Percentiles rank a stretch among this genome's conserved stretches.
Conservation (phyloP, 1,140 invertebrate species). For the Wasmannia auropunctata region DNA sequence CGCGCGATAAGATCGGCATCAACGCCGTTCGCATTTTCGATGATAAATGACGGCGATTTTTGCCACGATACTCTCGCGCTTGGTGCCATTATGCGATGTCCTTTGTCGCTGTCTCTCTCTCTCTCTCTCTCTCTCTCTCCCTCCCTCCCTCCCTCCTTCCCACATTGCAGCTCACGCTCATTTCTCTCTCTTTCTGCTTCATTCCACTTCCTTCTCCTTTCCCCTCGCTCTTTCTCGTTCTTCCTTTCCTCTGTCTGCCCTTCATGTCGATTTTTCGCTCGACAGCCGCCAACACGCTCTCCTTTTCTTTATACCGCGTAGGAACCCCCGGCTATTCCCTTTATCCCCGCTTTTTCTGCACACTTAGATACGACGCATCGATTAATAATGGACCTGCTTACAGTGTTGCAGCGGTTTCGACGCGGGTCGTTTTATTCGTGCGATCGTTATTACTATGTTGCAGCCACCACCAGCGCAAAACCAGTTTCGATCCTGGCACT, state of each 20-base stretch:
- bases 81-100: neutral
- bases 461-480: conserved; percentile 59
- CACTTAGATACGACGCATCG: conserved; percentile 42
- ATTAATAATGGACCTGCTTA: conserved; percentile 58
- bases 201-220: neutral
- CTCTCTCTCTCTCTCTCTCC: neutral
- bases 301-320: conserved; percentile 12
- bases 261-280: conserved; percentile 43
- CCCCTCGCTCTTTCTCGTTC: neutral
- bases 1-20: conserved; percentile 34
- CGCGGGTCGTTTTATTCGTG: conserved; percentile 48
- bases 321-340: conserved; percentile 8
- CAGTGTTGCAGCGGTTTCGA: conserved; percentile 36
- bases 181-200: neutral
- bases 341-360: conserved; percentile 28
- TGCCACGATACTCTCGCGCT: conserved; percentile 7
- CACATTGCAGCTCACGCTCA: neutral
- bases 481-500: conserved; percentile 61
- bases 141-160: neutral
- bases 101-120: neutral
- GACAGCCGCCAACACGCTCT: conserved; percentile 10
- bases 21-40: conserved; percentile 12
- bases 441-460: conserved; percentile 68
- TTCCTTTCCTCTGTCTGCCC: conserved; percentile 8
- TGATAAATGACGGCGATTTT: conserved; percentile 40